Evolutionary conservation across 2,113 vertebrate species (phyloP).

Genomic region (Pandion haliaetus): DNA sequence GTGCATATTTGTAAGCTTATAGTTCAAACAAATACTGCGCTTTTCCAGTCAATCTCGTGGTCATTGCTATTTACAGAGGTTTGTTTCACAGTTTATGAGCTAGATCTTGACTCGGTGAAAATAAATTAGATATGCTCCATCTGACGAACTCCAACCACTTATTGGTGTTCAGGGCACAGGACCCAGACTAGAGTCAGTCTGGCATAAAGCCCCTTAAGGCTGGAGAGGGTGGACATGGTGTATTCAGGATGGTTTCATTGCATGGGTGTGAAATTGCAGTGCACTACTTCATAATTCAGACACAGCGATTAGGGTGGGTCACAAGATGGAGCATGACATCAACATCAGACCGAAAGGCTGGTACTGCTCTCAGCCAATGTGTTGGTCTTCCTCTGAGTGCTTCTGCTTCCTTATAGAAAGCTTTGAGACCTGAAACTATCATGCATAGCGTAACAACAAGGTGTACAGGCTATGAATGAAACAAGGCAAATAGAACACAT

Average conservation of each 20-base stretch:
- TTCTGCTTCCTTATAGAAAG: background rate
- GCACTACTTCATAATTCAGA: background rate
- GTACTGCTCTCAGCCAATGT: background rate
- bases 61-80: rapidly evolving
- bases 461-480: background rate
- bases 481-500: background rate
- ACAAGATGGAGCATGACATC: background rate
- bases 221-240: too few relatives aligned
- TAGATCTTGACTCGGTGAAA: background rate
- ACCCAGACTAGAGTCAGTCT: background rate
- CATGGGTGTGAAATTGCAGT: background rate
- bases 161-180: background rate
- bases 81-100: background rate
- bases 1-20: background rate
- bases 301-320: background rate
- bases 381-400: too few relatives aligned
- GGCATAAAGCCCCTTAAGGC: background rate
- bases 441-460: rapidly evolving
- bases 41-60: background rate
- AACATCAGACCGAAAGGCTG: background rate
- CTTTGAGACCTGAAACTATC: background rate
- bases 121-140: background rate
- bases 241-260: background rate
- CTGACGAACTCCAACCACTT: background rate
- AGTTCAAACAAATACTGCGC: background rate